phyloP scores from a whole-genome alignment of 2,113 vertebrate genomes.

The Bos taurus region ARS-UCD2.0 NC_037347.1:33752501-33753000 shows the following conservation, averaged over 20 bases:
- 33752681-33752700: constrained; percentile 10
- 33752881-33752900: background rate
- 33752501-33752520: background rate
- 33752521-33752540: constrained; percentile 57
- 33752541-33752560: too few relatives aligned
- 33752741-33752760: background rate
- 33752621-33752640: background rate
- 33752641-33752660: background rate
- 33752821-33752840: background rate
- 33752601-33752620: background rate
- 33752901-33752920: background rate
- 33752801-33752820: constrained; percentile 9
- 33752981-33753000: background rate
- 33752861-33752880: background rate
- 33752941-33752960: background rate
- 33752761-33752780: constrained; percentile 1
- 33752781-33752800: background rate
- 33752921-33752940: background rate
- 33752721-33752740: background rate
- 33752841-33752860: background rate
- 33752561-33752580: background rate
- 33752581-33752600: background rate
- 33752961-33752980: background rate
- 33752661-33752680: background rate
- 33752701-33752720: background rate